phyloP scores from a whole-genome alignment of 2,888 invertebrate genomes.

The Caenorhabditis wallacei region DNA sequence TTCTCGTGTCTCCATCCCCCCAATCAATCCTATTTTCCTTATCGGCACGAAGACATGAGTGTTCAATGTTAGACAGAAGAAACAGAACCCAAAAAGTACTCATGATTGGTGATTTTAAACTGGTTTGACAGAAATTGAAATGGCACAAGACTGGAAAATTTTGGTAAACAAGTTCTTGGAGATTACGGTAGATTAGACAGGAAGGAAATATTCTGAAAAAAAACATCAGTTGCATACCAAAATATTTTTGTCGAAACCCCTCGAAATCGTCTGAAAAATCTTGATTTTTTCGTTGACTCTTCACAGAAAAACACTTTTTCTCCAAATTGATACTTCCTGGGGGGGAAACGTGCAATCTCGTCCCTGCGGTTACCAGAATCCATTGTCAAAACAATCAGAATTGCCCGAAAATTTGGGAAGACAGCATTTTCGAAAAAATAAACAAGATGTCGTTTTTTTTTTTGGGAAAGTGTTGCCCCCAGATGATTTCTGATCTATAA shows the following conservation, averaged over 20 bases:
- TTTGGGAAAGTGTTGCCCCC: constrained; percentile 26
- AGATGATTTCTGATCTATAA: constrained; percentile 40
- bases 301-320: neutral
- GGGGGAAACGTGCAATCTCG: constrained; percentile 17
- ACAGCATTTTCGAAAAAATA: constrained; percentile 17
- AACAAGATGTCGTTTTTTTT: constrained; percentile 24
- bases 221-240: too few relatives aligned
- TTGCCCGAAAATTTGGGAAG: neutral
- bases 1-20: neutral
- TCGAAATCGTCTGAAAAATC: too few relatives aligned
- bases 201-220: too few relatives aligned
- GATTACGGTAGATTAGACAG: neutral
- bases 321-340: neutral
- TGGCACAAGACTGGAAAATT: constrained; percentile 16
- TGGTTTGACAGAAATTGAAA: constrained; percentile 19
- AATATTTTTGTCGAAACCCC: too few relatives aligned
- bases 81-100: constrained; percentile 31
- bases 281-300: too few relatives aligned
- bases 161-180: constrained; percentile 14
- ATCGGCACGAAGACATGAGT: constrained; percentile 56
- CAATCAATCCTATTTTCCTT: constrained; percentile 40
- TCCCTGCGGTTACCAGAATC: constrained; percentile 4
- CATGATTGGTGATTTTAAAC: constrained; percentile 26
- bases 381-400: constrained; percentile 21
- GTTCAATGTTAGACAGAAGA: constrained; percentile 40